Evolutionary conservation across 2,888 invertebrate species (phyloP).

Genomic region (Sussaba pulchella): DNA sequence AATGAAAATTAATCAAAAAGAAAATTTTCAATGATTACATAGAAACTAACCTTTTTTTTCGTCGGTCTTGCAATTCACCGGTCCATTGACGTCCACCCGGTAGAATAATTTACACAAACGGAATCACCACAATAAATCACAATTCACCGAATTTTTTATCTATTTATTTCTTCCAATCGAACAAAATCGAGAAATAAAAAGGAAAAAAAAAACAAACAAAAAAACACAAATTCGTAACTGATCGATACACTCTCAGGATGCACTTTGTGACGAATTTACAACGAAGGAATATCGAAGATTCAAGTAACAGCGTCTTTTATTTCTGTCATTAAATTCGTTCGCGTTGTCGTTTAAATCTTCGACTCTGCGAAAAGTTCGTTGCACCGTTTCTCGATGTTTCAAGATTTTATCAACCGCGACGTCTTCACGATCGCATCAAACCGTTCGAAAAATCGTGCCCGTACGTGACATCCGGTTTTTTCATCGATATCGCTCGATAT

Average conservation of each 20-base stretch:
- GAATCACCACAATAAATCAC: background rate
- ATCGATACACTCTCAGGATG: too few species aligned
- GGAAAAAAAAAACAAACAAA: background rate
- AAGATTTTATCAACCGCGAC: too few species aligned
- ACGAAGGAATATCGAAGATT: too few species aligned
- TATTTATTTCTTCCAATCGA: too few species aligned
- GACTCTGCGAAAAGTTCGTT: too few species aligned
- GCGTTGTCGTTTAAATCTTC: too few species aligned
- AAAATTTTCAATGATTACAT: background rate
- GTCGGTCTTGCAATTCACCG: background rate
- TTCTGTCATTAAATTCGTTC: background rate
- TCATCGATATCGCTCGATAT: background rate
- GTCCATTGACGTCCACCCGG: constrained; percentile 1
- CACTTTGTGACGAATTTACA: too few species aligned
- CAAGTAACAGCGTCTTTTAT: background rate
- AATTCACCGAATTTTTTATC: constrained; percentile 2
- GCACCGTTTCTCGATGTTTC: too few species aligned
- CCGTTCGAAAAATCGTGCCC: background rate
- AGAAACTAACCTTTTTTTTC: constrained; percentile 4
- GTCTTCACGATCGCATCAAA: background rate
- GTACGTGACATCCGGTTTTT: too few species aligned
- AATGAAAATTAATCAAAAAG: too few species aligned
- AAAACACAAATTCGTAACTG: too few species aligned
- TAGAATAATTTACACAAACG: background rate
- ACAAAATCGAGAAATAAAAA: background rate